Percentiles rank a stretch among this genome's conserved stretches.
Evolutionary conservation across 2,113 vertebrate species (phyloP).

Genomic region (Cepphus grylle): DNA sequence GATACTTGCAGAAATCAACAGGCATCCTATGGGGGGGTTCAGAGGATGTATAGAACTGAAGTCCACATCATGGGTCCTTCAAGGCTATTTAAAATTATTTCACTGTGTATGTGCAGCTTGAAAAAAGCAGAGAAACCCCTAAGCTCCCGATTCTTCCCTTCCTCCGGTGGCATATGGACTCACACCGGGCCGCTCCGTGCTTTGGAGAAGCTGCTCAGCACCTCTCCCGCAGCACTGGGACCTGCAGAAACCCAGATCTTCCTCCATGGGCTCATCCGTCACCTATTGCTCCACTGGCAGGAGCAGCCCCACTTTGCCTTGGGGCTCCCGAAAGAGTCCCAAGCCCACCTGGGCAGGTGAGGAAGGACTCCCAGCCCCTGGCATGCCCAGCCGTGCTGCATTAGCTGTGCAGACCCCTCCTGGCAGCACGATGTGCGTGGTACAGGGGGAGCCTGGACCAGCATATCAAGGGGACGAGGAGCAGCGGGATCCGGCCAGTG

Average conservation of each 20-base stretch:
- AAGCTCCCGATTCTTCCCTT: neutral
- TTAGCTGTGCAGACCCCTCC: too few species aligned
- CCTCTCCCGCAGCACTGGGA: neutral
- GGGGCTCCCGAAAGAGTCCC: fast-evolving
- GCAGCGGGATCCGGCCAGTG: fast-evolving
- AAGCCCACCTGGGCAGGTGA: neutral
- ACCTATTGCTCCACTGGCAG: fast-evolving
- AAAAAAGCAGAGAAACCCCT: neutral
- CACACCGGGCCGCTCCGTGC: neutral
- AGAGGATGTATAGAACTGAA: neutral
- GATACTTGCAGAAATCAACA: neutral
- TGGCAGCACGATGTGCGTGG: fast-evolving
- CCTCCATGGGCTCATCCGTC: neutral
- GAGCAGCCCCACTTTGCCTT: neutral
- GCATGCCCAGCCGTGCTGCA: fast-evolving
- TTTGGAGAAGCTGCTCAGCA: neutral
- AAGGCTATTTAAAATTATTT: neutral
- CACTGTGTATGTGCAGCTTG: neutral
- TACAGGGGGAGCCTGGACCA: neutral
- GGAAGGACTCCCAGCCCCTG: neutral
- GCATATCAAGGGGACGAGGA: neutral
- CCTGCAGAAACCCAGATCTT: neutral
- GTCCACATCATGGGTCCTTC: neutral
- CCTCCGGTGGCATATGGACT: fast-evolving
- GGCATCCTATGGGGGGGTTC: neutral